Evolutionary conservation across 1,140 invertebrate genomes (phyloP).

Genomic region (Anastatus disparis): DNA sequence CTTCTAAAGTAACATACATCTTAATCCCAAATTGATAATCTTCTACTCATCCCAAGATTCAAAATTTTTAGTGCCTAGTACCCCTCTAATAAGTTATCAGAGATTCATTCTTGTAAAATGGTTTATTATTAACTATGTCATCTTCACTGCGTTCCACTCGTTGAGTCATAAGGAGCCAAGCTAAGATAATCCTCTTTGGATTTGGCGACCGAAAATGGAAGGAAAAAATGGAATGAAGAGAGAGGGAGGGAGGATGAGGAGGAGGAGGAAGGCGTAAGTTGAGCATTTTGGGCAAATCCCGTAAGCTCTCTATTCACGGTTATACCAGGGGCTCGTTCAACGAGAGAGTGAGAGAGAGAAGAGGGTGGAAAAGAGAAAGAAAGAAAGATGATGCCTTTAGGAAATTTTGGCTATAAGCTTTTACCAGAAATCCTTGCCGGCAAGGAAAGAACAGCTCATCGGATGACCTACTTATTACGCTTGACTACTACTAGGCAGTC

Average conservation of each 20-base stretch:
- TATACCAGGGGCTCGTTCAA: conserved; percentile 5
- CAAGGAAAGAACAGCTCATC: conserved; percentile 26
- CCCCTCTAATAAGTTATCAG: neutral
- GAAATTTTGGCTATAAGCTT: neutral
- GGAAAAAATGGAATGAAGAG: too few species aligned
- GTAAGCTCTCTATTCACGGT: conserved; percentile 43
- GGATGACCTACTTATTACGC: conserved; percentile 40
- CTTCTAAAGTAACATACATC: too few species aligned
- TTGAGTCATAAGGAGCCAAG: conserved; percentile 2
- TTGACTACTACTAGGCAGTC: conserved; percentile 21
- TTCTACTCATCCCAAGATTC: too few species aligned
- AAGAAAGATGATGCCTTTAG: conserved; percentile 4
- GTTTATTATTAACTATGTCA: conserved; percentile 37
- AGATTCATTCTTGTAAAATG: conserved; percentile 8
- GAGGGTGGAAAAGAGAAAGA: neutral
- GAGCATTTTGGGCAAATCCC: conserved; percentile 44
- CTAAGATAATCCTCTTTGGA: conserved; percentile 26
- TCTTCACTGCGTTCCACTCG: neutral
- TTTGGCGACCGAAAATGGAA: too few species aligned
- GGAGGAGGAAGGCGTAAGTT: conserved; percentile 32
- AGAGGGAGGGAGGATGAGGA: too few species aligned
- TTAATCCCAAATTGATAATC: too few species aligned
- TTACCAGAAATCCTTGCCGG: too few species aligned
- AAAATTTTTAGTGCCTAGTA: too few species aligned
- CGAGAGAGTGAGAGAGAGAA: neutral